Conservation (phyloP, 2,888 invertebrate genomes). For the Lydus trimaculatus region DNA sequence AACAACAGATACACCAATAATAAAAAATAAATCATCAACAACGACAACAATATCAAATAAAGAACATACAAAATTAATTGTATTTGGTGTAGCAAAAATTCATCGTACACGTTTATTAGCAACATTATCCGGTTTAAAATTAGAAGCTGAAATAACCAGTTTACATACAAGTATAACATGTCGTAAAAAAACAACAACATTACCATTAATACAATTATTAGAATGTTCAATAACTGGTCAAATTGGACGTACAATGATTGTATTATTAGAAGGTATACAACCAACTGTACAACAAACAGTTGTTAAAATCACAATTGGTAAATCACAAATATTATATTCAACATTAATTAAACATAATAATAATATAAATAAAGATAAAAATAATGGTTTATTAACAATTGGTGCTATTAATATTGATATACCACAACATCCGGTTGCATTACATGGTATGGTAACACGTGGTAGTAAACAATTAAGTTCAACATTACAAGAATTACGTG, state of each 20-base stretch:
- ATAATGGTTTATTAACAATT: constrained; percentile 81
- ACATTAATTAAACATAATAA: constrained; percentile 78
- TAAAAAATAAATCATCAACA: not conserved
- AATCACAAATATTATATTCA: constrained; percentile 91
- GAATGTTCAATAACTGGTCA: constrained; percentile 88
- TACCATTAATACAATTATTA: constrained; percentile 63
- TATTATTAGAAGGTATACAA: constrained; percentile 87
- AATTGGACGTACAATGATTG: constrained; percentile 91
- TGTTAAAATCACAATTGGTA: constrained; percentile 90
- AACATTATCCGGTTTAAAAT: constrained; percentile 89
- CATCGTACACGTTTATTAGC: constrained; percentile 87
- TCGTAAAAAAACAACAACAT: constrained; percentile 82
- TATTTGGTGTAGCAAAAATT: constrained; percentile 88
- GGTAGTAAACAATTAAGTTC: constrained; percentile 92
- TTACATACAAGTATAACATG: constrained; percentile 91
- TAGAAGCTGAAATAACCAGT: constrained; percentile 93
- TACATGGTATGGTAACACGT: constrained; percentile 98
- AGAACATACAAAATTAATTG: constrained; percentile 77
- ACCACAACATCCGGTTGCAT: constrained; percentile 96
- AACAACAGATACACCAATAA: not conserved
- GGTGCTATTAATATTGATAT: constrained; percentile 93
- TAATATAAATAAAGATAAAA: constrained; percentile 78
- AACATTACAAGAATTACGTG: constrained; percentile 88
- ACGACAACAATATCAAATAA: constrained; percentile 60
- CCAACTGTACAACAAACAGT: constrained; percentile 95